Base-by-base conservation (phyloP, 2,888 invertebrate genomes). In the Nemoura dubitans region DNA sequence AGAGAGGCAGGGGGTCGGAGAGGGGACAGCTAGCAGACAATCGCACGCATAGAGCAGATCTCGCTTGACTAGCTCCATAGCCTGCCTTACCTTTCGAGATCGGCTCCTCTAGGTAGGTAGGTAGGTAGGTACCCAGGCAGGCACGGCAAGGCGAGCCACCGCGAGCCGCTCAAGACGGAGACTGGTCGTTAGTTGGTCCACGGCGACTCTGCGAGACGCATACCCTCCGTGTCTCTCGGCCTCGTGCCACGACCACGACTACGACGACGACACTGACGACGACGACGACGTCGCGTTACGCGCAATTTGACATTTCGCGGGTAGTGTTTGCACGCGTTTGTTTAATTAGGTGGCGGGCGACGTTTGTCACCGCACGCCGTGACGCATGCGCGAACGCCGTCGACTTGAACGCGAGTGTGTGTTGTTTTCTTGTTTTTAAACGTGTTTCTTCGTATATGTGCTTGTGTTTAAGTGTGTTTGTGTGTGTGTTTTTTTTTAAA, bases 41-140 rank as follows among this genome's bases (percentile, higher is more conserved):
- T 43, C 83, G 30, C 6, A 83, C 43, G 36, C 42, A 83, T 76
- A 29, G 84, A 84, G 28, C 43, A 43, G 84, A 84, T 76, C 84
- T 59, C 76, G 84, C 84, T 28, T 84, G 84, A 83, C 84, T 84
- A 84, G 84, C 59, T 59, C 84, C 43, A 76, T 84, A 76, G 59
- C 84, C 25, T 76, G 25, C 59, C 84, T 59, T 30, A 81, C 81
- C 81, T 81, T 81, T 29, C 28, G 10, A 14, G 28, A 28, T 81
- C 81, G n/a, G 81, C 81, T 81, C 80, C 21, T 16, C 10, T 28
- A 14, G 81, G 29, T 30, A 0, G 26, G n/a, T n/a, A 78, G 78
- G 78, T 10, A 78, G 76, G 5, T 76, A 28, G 3, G 5, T 59
- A 59, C 59, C 78, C 78, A 78, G 26, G 76, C 26, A 76, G 76